Conservation (phyloP, 2,888 invertebrate genomes). For the Barypeithes pellucidus region DNA sequence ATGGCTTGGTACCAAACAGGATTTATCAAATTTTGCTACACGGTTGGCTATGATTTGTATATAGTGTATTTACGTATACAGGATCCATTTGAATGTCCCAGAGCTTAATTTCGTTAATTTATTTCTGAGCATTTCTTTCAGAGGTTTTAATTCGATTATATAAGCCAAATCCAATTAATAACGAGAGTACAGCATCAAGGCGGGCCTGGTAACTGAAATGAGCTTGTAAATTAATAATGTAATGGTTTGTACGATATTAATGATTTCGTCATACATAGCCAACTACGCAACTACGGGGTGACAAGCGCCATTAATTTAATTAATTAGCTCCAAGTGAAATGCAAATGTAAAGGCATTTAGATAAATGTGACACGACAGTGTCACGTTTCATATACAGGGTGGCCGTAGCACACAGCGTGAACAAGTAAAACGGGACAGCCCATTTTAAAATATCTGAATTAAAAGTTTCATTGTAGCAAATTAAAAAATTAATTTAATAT, state of each 20-base stretch:
- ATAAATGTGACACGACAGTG: neutral
- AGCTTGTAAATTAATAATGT: constrained; percentile 23
- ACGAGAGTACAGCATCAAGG: neutral
- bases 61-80: neutral
- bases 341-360: constrained; percentile 21
- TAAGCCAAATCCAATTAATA: constrained; percentile 7
- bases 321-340: constrained; percentile 36
- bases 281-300: neutral
- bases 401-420: too few relatives aligned
- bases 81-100: too few relatives aligned
- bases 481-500: too few relatives aligned
- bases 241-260: constrained; percentile 30
- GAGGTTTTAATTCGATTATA: too few relatives aligned
- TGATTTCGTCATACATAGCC: constrained; percentile 34
- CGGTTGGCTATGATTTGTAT: neutral
- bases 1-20: neutral
- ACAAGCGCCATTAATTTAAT: constrained; percentile 33
- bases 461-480: too few relatives aligned
- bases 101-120: too few relatives aligned
- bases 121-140: too few relatives aligned
- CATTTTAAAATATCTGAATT: too few relatives aligned
- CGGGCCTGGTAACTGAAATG: neutral
- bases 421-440: too few relatives aligned
- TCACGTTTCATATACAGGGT: too few relatives aligned
- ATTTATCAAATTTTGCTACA: neutral